Conservation (phyloP, 2,113 vertebrate genomes). For the Oryzias woworae region DNA sequence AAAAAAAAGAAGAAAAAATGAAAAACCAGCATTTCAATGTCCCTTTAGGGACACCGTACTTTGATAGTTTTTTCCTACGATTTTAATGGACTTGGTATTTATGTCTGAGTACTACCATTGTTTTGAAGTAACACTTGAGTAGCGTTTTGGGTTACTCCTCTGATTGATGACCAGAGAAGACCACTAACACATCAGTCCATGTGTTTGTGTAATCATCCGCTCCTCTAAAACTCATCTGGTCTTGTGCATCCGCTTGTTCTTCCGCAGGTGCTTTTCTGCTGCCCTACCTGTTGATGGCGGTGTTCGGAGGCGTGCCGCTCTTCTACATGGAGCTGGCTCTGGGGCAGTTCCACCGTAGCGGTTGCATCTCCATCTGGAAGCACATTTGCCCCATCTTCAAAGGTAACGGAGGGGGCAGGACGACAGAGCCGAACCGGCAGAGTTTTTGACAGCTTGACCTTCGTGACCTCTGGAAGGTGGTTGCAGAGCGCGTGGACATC, state of each 20-base stretch:
- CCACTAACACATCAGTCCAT: neutral
- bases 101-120: too few relatives aligned
- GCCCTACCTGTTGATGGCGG: slow-evolving; percentile 94
- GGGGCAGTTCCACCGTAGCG: slow-evolving; percentile 95
- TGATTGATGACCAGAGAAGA: too few relatives aligned
- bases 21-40: too few relatives aligned
- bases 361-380: slow-evolving; percentile 98
- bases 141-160: too few relatives aligned
- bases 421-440: neutral
- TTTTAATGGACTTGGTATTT: too few relatives aligned
- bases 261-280: slow-evolving; percentile 91
- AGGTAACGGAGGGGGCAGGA: slow-evolving; percentile 76
- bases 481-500: slow-evolving; percentile 18
- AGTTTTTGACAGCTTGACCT: slow-evolving; percentile 45
- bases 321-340: slow-evolving; percentile 98
- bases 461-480: slow-evolving; percentile 18
- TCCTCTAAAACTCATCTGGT: neutral
- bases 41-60: too few relatives aligned
- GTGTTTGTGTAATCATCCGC: slow-evolving; percentile 7
- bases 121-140: too few relatives aligned
- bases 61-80: too few relatives aligned
- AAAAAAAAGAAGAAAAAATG: neutral
- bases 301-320: slow-evolving; percentile 96
- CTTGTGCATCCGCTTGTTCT: neutral
- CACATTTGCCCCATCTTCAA: slow-evolving; percentile 99